Percentiles rank a stretch among this genome's conserved stretches.
Conservation (phyloP, 1,140 invertebrate genomes). For the Penaeus vannamei region DNA sequence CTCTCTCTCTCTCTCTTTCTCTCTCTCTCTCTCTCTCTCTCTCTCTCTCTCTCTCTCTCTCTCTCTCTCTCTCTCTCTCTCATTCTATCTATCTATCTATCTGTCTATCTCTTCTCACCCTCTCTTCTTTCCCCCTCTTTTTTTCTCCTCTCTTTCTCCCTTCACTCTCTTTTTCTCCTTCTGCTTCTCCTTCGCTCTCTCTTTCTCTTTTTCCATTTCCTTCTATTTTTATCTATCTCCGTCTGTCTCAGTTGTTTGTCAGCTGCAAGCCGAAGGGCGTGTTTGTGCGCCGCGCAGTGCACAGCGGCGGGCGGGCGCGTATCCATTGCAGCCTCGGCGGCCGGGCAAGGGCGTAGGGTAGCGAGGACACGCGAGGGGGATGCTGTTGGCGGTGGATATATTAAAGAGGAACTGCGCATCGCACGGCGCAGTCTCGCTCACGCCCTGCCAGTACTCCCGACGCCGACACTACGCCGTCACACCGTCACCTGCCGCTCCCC, state of each 20-base stretch:
- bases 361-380: no score
- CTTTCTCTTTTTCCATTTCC: not conserved
- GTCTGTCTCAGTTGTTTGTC: not conserved
- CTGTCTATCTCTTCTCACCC: not conserved
- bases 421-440: no score
- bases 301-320: no score
- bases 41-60: constrained; percentile 12
- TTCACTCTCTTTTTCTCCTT: not conserved
- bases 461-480: no score
- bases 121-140: constrained; percentile 1
- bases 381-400: no score
- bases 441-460: no score
- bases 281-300: not conserved
- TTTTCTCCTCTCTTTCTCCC: not conserved
- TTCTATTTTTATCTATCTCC: not conserved
- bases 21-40: constrained; percentile 1
- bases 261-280: not conserved
- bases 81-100: not conserved
- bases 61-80: constrained; percentile 1
- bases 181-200: not conserved
- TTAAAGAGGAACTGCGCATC: no score
- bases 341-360: no score
- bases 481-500: no score
- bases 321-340: no score
- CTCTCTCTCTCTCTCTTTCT: not conserved